Base-by-base conservation (phyloP, 2,113 vertebrate genomes). In the Platichthys flesus region DNA sequence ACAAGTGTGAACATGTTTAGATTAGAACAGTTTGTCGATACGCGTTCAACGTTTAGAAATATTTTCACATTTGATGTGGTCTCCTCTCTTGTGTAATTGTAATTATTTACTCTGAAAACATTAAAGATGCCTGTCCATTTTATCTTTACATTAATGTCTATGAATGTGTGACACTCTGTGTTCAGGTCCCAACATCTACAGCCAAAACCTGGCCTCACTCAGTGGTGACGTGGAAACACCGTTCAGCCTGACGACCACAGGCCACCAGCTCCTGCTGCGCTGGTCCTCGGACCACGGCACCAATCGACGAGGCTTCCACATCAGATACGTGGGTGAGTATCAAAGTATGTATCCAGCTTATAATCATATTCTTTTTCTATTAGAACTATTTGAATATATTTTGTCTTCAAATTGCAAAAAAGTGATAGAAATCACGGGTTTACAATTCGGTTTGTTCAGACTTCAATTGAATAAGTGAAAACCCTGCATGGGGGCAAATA, bases 261-360 rank as follows among this genome's bases (percentile, higher is more conserved):
- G 96, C 57, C 97, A 99, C 88, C 96, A 99, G 94, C 95, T 97
- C 5, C 96, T 98, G 77, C 93, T 99, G 55, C 96, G 97, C 1
- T 99, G 98, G 98, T 97, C 97, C 42, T 97, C 98, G 54, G 97
- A 99, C 92, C 98, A 99, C 28, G 97, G 97, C 76, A 99, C 98
- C 76, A 99, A 98, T 91, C 96, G 97, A 71, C 97, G 94, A 57
- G 98, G 97, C 55, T 99, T 97, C 94, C 94, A 96, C 88, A 97
- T 99, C 94, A 95, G 96, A 94, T 99, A 99, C 55, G 96, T 98
- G 93, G 98, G 98, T 99, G 94, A 95, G 94, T 94, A 95, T 94
- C 94, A 94, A 94, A 94, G 94, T 94, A 97, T 85, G 96, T 93
- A 94, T 94, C 88, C 70, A 86, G 82, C 71, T 94, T 91, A 93